Conservation (phyloP, 2,797 vertebrate genomes). For the Artibeus lituratus region DNA sequence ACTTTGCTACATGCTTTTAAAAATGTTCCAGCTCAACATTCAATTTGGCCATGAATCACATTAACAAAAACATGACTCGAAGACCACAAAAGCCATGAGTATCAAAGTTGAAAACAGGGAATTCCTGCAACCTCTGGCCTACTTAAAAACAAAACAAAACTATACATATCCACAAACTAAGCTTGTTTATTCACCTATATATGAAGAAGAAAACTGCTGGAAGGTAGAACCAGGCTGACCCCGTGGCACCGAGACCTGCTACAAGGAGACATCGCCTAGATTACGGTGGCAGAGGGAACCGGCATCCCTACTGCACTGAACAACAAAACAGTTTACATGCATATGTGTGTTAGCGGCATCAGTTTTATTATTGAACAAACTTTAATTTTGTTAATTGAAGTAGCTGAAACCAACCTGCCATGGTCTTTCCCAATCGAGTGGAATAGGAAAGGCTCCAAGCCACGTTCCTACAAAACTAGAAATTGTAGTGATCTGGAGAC, state of each 20-base stretch:
- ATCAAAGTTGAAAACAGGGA: background rate
- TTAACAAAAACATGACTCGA: constrained; percentile 21
- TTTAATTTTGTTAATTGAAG: constrained; percentile 4
- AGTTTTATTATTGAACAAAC: constrained; percentile 1
- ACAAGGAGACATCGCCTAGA: background rate
- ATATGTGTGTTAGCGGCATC: background rate
- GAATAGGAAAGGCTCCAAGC: constrained; percentile 94
- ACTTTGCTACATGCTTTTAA: constrained; percentile 12
- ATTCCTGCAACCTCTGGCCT: background rate
- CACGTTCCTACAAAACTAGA: constrained; percentile 92
- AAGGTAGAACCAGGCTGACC: background rate
- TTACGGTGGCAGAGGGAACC: background rate
- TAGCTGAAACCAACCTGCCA: constrained; percentile 85
- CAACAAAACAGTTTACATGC: background rate
- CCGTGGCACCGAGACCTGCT: background rate
- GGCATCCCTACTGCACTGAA: background rate
- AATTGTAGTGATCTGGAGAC: constrained; percentile 93
- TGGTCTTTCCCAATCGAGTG: constrained; percentile 88
- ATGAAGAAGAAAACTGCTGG: background rate
- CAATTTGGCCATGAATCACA: background rate
- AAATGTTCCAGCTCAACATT: constrained; percentile 36
- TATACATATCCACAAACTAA: background rate
- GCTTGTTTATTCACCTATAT: background rate
- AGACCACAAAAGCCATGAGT: background rate
- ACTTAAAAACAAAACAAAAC: background rate